A percentile compares a stretch with the other conserved stretches of the same genome.
phyloP scores from a whole-genome alignment of 2,888 invertebrate species.

The Enchytraeus crypticus region DNA sequence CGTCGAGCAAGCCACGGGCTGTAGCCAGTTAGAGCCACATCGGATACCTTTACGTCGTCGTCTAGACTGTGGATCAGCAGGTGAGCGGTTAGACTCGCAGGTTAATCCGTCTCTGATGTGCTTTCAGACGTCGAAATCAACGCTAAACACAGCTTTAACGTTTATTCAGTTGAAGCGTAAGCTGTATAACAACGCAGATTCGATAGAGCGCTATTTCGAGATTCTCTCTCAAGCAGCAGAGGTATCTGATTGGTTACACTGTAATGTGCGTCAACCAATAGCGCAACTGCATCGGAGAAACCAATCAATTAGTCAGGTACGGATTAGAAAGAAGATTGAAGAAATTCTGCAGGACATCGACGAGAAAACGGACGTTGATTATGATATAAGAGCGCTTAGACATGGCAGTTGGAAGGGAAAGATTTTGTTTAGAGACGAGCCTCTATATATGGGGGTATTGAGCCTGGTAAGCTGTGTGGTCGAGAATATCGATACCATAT shows the following conservation, averaged over 20 bases:
- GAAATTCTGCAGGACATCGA: not conserved
- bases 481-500: not conserved
- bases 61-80: too few species aligned
- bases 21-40: too few species aligned
- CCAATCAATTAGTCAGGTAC: not conserved
- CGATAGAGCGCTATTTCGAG: not conserved
- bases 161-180: too few species aligned
- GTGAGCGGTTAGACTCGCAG: too few species aligned
- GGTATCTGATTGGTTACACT: not conserved
- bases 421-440: not conserved
- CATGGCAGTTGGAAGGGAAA: not conserved
- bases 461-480: not conserved
- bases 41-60: too few species aligned
- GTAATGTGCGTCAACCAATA: not conserved
- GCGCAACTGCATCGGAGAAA: not conserved
- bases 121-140: too few species aligned
- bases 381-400: not conserved
- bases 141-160: not conserved
- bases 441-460: not conserved
- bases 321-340: not conserved
- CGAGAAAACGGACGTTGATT: not conserved
- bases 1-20: too few species aligned
- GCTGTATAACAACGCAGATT: not conserved
- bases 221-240: not conserved
- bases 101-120: too few species aligned